These are phyloP conservation scores for Monoplex corrugatus DNA, from an alignment of 2,888 invertebrate species.

Conservation along the genomic window DNA sequence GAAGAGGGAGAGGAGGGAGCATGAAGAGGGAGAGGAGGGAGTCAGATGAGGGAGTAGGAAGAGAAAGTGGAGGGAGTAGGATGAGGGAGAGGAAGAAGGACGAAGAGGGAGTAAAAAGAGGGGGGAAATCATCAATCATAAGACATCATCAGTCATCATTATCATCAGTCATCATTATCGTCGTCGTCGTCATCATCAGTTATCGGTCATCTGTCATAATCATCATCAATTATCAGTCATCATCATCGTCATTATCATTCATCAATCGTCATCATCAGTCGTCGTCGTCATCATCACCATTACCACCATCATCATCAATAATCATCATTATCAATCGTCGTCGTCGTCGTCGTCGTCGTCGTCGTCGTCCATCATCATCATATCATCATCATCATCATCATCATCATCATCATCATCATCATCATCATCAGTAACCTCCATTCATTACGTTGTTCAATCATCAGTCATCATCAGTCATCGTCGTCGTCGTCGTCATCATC, in stretches of 20 bases:
- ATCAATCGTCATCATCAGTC: background rate
- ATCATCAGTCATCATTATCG: background rate
- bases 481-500: background rate
- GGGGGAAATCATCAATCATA: too few relatives aligned
- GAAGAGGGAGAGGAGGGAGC: too few relatives aligned
- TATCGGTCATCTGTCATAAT: too few relatives aligned
- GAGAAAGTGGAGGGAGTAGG: too few relatives aligned
- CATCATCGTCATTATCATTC: background rate
- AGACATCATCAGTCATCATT: too few relatives aligned
- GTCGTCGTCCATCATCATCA: background rate
- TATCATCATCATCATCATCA: slow-evolving; percentile 3
- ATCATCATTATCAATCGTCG: background rate
- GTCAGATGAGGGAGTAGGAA: too few relatives aligned
- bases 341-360: background rate
- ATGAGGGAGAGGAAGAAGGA: too few relatives aligned
- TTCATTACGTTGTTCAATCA: too few relatives aligned
- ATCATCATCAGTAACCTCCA: too few relatives aligned
- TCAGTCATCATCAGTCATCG: background rate
- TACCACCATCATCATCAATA: background rate
- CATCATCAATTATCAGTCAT: background rate
- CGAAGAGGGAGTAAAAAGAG: too few relatives aligned
- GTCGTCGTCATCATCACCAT: background rate
- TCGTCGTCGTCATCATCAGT: background rate
- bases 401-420: slow-evolving; percentile 10
- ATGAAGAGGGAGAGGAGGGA: too few relatives aligned